A percentile compares a stretch with the other conserved stretches of the same genome.
phyloP scores from a whole-genome alignment of 2,113 vertebrate genomes.

The Bettongia penicillata region DNA sequence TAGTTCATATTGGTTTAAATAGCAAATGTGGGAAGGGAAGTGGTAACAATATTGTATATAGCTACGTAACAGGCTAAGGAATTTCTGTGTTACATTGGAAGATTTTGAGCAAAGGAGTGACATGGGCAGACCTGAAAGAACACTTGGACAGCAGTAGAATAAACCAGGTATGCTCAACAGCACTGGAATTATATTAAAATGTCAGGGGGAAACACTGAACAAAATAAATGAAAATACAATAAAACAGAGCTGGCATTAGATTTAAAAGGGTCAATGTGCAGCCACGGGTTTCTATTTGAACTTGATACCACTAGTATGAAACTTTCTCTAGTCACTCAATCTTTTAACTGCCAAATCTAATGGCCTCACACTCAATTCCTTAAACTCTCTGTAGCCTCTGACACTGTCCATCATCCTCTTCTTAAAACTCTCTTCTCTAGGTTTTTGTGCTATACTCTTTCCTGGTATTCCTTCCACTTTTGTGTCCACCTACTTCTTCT shows the following conservation, averaged over 20 bases:
- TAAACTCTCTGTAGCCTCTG: neutral
- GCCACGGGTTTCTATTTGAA: neutral
- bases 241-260: neutral
- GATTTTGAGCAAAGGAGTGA: neutral
- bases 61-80: neutral
- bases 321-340: neutral
- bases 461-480: neutral
- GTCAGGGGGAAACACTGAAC: neutral
- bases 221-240: neutral
- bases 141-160: neutral
- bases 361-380: neutral
- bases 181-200: neutral
- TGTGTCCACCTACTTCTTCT: neutral
- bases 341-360: neutral
- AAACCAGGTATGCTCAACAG: neutral
- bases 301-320: neutral
- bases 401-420: neutral
- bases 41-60: neutral
- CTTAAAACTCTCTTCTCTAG: neutral
- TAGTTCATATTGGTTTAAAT: neutral
- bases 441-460: neutral
- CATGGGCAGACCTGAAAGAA: neutral
- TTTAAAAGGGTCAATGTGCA: neutral
- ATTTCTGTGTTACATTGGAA: neutral
- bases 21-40: neutral